These are phyloP conservation scores for Pseudopipra pipra DNA, from an alignment of 2,113 vertebrate genomes.

Conservation along the genomic window DNA sequence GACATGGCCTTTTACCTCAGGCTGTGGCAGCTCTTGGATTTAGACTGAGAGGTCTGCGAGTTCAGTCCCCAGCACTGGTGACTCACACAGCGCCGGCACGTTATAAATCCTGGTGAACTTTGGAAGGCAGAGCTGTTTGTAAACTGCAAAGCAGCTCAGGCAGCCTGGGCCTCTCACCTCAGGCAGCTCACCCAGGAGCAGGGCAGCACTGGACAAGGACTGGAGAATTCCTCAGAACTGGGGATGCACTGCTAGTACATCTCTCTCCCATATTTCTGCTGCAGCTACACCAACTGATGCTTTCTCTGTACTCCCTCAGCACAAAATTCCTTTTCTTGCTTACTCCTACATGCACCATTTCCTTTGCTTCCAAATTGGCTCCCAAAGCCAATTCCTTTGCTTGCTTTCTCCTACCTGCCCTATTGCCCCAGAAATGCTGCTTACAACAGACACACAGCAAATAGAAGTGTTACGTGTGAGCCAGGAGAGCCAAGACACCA, in stretches of 20 bases:
- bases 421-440: not conserved
- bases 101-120: constrained; percentile 28
- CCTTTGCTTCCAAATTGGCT: not conserved
- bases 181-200: not conserved
- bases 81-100: not conserved
- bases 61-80: not conserved
- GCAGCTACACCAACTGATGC: not conserved
- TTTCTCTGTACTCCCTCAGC: not conserved
- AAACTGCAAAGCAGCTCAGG: not conserved
- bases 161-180: not conserved
- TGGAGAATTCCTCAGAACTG: not conserved
- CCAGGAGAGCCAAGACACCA: not conserved
- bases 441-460: not conserved
- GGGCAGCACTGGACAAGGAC: not conserved
- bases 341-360: not conserved
- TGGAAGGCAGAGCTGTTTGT: not conserved
- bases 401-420: not conserved
- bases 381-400: not conserved
- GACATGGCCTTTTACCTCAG: not conserved
- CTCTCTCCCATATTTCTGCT: not conserved
- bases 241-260: accelerated
- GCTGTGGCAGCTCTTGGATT: constrained; percentile 23
- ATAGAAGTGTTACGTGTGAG: accelerated
- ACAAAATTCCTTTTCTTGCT: not conserved
- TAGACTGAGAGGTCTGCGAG: not conserved